These are phyloP conservation scores for Liasis olivaceus DNA, from an alignment of 2,797 vertebrate species.

Conservation along the genomic window DNA sequence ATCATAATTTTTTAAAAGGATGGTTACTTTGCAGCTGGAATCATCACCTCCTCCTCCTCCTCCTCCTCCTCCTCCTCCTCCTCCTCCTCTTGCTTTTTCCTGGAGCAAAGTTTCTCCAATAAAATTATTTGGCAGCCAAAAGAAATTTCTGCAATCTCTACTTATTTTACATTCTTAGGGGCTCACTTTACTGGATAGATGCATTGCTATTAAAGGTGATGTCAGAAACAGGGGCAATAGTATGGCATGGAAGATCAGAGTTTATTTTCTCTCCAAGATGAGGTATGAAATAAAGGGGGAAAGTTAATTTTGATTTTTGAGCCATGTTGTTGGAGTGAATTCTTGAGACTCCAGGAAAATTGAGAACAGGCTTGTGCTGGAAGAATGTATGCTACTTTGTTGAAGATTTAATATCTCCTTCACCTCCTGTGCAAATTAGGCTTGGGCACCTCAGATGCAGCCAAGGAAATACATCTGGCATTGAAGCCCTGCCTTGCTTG, in stretches of 20 bases:
- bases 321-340: constrained; percentile 11
- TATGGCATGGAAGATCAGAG: not conserved
- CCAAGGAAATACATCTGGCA: constrained; percentile 43
- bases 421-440: constrained; percentile 13
- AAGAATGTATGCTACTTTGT: constrained; percentile 19
- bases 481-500: constrained; percentile 14
- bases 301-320: constrained; percentile 5
- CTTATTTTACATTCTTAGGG: not conserved
- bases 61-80: not conserved
- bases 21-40: not conserved
- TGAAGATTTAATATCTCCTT: constrained; percentile 23
- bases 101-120: not conserved
- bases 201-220: not conserved
- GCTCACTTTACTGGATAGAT: not conserved
- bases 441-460: constrained; percentile 17
- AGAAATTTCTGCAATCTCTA: not conserved
- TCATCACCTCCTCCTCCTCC: not conserved
- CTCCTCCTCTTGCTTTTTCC: not conserved
- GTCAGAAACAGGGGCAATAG: not conserved
- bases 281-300: not conserved
- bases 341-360: not conserved
- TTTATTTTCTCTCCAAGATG: not conserved
- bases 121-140: not conserved
- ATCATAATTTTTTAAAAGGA: not conserved
- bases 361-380: constrained; percentile 34